Conservation (phyloP, 37 sponge, comb jelly and placozoan species). For the Hexactinellida sp. region DNA sequence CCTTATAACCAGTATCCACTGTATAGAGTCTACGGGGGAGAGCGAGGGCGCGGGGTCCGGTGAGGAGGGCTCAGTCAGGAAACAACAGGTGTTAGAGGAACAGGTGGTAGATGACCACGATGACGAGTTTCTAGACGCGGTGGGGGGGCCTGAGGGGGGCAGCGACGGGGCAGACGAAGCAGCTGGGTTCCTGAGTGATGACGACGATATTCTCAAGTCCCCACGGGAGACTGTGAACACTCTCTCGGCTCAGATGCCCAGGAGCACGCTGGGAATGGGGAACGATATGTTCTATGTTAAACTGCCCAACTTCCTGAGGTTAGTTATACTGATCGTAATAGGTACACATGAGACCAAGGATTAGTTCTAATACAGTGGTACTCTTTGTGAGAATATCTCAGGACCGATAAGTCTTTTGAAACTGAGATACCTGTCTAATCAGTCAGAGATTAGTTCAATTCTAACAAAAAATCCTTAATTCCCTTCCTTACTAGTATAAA, state of each 20-base stretch:
- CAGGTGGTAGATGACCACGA: neutral
- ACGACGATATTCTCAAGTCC: neutral
- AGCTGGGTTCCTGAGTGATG: neutral
- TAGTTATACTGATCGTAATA: too few species aligned
- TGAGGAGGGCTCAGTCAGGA: neutral
- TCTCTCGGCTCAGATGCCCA: neutral
- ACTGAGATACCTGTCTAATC: too few species aligned
- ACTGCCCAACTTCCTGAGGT: constrained; percentile 82
- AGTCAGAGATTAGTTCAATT: too few species aligned
- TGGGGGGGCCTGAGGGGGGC: neutral
- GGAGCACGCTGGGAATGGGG: neutral
- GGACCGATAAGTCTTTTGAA: too few species aligned
- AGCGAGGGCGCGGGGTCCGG: neutral
- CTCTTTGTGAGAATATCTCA: neutral
- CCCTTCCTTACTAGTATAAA: too few species aligned
- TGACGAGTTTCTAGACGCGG: neutral
- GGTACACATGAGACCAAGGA: neutral
- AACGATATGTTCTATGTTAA: constrained; percentile 70
- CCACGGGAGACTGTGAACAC: neutral
- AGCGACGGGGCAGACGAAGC: neutral
- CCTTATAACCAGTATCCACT: too few species aligned
- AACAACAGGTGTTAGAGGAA: neutral
- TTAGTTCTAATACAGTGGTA: neutral
- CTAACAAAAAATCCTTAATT: too few species aligned
- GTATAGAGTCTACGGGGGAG: neutral